Percentiles rank a stretch among this genome's conserved stretches.
These are phyloP conservation scores for Cichladusa arquata DNA, from an alignment of 2,113 vertebrate species.

Conservation along the genomic window DNA sequence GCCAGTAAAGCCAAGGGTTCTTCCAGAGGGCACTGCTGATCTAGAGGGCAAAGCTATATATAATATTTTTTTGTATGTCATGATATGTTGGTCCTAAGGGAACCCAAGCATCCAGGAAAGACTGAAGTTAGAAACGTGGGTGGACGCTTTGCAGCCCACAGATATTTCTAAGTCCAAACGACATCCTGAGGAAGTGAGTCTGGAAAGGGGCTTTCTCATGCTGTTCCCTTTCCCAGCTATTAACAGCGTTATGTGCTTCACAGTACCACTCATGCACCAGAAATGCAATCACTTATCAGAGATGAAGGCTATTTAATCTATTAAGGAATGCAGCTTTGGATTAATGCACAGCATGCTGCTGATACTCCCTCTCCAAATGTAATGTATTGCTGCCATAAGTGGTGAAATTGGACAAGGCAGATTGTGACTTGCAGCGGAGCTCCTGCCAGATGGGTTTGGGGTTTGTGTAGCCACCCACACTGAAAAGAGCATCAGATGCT, in stretches of 20 bases:
- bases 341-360: conserved; percentile 4
- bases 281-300: conserved; percentile 2
- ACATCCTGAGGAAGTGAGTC: conserved; percentile 61
- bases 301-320: background rate
- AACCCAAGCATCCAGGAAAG: conserved; percentile 30
- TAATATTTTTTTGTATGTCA: background rate
- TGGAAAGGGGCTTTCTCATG: conserved; percentile 45
- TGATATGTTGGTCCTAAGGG: conserved; percentile 30
- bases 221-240: conserved; percentile 25
- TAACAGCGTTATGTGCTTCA: background rate
- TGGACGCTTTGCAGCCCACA: conserved; percentile 41
- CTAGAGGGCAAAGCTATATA: conserved; percentile 28
- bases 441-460: background rate
- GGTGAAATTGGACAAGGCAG: conserved; percentile 18
- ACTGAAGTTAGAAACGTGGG: conserved; percentile 13
- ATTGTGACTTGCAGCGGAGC: background rate
- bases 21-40: conserved; percentile 50
- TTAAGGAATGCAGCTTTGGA: background rate
- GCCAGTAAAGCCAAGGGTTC: conserved; percentile 24
- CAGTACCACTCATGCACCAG: background rate
- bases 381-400: conserved; percentile 27
- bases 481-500: background rate
- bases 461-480: background rate
- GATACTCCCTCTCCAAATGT: background rate
- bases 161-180: conserved; percentile 46